Evolutionary conservation across 2,113 vertebrate genomes (phyloP), one percentile per base, ranked within the genome.

Genomic region (Ceuthmochares aereus): DNA sequence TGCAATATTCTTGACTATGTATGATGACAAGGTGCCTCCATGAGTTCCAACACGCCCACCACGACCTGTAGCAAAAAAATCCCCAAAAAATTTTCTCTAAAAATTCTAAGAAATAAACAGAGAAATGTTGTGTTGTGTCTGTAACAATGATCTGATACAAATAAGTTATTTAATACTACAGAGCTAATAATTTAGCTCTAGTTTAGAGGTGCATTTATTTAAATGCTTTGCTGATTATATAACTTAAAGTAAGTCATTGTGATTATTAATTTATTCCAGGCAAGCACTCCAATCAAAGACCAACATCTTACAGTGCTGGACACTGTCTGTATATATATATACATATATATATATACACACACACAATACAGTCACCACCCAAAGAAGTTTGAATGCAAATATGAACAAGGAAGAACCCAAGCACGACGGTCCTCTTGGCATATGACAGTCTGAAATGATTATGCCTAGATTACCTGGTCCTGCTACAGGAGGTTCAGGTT

Each of bases 1-100:
- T 47, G 99, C 99, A 60, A 99, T 99, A 95, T 99, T 99, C 97
- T 99, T 99, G 80, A 99, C 99, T n/a, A 99, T 99, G 70, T 98
- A 99, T 3, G 99, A 99, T 0, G 99, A 99, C 96, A 99, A 97
- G 9, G 99, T 99, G 29, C 99, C 99, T 6, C 99, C 99, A 0
- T 99, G 99, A 47, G 99, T 99, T 21, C 99, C 99, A 58, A 99
- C 99, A 84, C 99, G 98, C 25, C 99, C 99, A 67, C 99, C 99
- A 8, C 99, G 99, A 88, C 99, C 99, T 99, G 97, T 42, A 75
- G 64, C 13, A 83, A 22, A 51, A 66, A 45, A 37, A 66, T 7
- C 19, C 7, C 19, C n/a, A n/a, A 47, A 47, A 49, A 49, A 49
- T 34, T 36, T 79, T 79, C 34, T 43, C 20, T 84, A 7, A 72